Evolutionary conservation across 92 coral and sea anemone species (phyloP), one percentile per base, ranked within the genome.

Genomic region (Siderastrea radians): DNA sequence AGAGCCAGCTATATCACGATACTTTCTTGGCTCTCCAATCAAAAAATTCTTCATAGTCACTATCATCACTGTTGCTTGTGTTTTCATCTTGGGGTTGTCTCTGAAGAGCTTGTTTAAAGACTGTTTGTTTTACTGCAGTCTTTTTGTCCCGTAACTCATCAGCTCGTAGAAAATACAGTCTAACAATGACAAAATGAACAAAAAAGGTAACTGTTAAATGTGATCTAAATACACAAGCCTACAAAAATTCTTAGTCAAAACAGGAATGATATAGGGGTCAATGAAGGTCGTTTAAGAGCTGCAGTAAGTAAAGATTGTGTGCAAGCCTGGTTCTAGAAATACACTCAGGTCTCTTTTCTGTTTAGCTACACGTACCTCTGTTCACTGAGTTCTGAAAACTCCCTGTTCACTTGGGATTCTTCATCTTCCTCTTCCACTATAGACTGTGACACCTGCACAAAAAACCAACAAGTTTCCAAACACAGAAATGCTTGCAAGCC

Each of bases 21-120:
- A 89, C 99, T 77, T 94, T 95, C 90, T 98, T 98, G 45, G 99
- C 99, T 68, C 99, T 92, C 99, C 99, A 98, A 78, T 98, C 98
- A 49, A 98, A 87, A 59, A 98, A 89, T 16, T 98, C 99, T n/a
- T 98, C 99, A 55, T 92, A 89, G 80, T 98, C 99, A 17, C 93
- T 96, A 73, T 95, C 96, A 66, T 94, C 98, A 38, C 96, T 90
- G 77, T 81, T 84, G 70, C 90, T 91, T 67, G 73, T 72, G 86
- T 82, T 79, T 19, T 91, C 92, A 7, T 90, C 93, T 48, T 85
- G 80, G 52, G 74, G 62, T 70, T 87, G 84, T 50, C 85, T 70
- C 38, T 49, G 60, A 68, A 92, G 85, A 60, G 70, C 61, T 55
- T 87, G 72, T 68, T 91, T 72, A 5, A 74, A 88, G 14, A 91